These are phyloP conservation scores for Thunnus thynnus DNA, from an alignment of 2,113 vertebrate genomes.

Conservation along the genomic window DNA sequence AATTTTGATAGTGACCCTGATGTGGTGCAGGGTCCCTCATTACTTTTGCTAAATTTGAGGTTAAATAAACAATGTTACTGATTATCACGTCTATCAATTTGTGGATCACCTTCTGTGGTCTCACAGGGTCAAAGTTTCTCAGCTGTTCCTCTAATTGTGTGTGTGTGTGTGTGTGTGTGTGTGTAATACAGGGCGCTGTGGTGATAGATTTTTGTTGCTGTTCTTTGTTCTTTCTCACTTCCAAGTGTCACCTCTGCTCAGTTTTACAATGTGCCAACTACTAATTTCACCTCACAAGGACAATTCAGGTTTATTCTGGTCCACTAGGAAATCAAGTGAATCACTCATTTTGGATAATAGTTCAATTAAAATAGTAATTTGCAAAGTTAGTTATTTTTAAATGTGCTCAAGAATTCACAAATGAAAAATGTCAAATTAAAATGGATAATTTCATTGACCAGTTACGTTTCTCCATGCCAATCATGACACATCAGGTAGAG, in stretches of 20 bases:
- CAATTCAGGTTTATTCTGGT: conserved; percentile 2
- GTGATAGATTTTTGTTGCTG: not conserved
- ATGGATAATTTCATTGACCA: too few species aligned
- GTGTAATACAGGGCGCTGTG: not conserved
- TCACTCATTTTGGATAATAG: conserved; percentile 17
- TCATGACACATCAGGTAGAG: too few species aligned
- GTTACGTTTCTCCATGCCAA: too few species aligned
- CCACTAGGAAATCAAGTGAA: conserved; percentile 26
- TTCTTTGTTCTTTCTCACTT: conserved; percentile 1
- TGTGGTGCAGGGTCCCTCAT: too few species aligned
- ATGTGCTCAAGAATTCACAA: too few species aligned
- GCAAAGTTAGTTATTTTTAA: too few species aligned
- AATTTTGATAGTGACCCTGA: too few species aligned
- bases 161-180: not conserved
- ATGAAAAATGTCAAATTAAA: too few species aligned
- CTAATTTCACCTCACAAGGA: conserved; percentile 14
- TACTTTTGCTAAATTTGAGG: not conserved
- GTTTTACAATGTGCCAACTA: not conserved
- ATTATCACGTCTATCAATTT: not conserved
- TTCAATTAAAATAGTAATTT: too few species aligned
- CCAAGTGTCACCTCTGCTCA: conserved; percentile 25
- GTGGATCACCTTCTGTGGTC: not conserved
- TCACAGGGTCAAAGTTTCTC: not conserved
- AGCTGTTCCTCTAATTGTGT: not conserved
- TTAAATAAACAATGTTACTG: not conserved